Percentiles rank a stretch among this genome's conserved stretches.
These are phyloP conservation scores for Microhierax caerulescens DNA, from an alignment of 2,797 vertebrate species.

Conservation along the genomic window DNA sequence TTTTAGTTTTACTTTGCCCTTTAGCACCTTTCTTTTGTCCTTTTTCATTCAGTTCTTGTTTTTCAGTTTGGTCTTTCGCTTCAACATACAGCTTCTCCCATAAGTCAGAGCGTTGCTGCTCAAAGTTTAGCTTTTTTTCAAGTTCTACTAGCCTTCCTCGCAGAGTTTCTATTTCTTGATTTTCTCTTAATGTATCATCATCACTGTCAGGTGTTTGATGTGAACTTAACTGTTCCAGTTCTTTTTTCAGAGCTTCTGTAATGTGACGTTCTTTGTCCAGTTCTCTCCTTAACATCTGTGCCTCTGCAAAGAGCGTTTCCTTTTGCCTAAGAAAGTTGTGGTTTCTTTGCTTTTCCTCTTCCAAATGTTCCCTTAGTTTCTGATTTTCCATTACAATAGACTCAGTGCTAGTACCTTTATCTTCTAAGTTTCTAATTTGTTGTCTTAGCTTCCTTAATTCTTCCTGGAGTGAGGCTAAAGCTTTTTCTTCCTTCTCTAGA, in stretches of 20 bases:
- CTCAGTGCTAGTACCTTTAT: constrained; percentile 75
- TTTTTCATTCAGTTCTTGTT: constrained; percentile 76
- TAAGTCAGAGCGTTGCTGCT: constrained; percentile 94
- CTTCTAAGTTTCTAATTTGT: constrained; percentile 84
- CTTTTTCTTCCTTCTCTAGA: constrained; percentile 85
- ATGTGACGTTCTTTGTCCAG: constrained; percentile 82
- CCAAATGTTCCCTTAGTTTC: constrained; percentile 85
- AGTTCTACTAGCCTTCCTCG: constrained; percentile 83
- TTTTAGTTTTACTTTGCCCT: constrained; percentile 74
- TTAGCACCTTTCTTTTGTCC: constrained; percentile 51
- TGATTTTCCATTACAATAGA: constrained; percentile 85
- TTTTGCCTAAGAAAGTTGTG: constrained; percentile 81
- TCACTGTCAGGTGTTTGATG: constrained; percentile 10
- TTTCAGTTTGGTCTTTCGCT: constrained; percentile 84
- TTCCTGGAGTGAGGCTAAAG: constrained; percentile 82
- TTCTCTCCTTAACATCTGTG: constrained; percentile 82
- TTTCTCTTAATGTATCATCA: background rate
- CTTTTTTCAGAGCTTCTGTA: constrained; percentile 79
- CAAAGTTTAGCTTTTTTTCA: constrained; percentile 89
- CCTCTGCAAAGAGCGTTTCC: constrained; percentile 81
- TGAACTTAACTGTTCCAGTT: constrained; percentile 78
- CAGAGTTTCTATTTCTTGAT: constrained; percentile 77
- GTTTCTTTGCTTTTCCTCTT: constrained; percentile 83
- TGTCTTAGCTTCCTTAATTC: constrained; percentile 84
- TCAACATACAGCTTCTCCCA: constrained; percentile 97